Base-by-base conservation (phyloP, 2,888 invertebrate species). In the Tribolium freemani region DNA sequence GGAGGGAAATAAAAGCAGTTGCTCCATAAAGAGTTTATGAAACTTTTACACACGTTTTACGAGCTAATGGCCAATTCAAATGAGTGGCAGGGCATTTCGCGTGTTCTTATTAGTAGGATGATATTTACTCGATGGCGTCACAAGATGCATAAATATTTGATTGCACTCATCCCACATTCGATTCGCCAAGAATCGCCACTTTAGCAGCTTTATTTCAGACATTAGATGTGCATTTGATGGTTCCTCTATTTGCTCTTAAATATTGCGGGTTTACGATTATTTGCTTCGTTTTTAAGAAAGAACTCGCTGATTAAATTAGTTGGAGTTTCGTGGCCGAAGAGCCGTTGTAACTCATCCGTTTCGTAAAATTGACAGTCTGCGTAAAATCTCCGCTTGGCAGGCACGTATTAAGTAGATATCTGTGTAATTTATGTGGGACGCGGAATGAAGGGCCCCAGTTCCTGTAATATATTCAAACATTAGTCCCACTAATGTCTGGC, bases 391-490 rank as follows among this genome's bases (percentile, higher is more conserved):
- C 75, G 81, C 78, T 76, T 84, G 83, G 83, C 84, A 83, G 83
- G 83, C 83, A 81, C 83, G 85, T 84, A 85, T 85, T 85, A 85
- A 84, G 84, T 81, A 85, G 85, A 85, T 85, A 85, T 85, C 84
- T 83, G 79, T 77, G 80, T 81, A 83, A 84, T 84, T 83, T 83
- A 83, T 83, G 83, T 81, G 79, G 80, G 78, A 78, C 80, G 75
- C 67, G 66, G 73, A 75, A 72, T 71, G 74, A 71, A 74, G 67
- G 78, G 79, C 73, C 77, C 81, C 76, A 77, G 80, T 80, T 76
- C 79, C 77, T 72, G 85, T 86, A 86, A 86, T 86, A 86, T 86
- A 86, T 86, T 86, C 86, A 82, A 81, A 85, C 84, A 83, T 85
- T 85, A 86, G 85, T 85, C 86, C 84, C 80, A 80, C 82, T 85